Conservation (phyloP, 2,888 invertebrate species). For the Volucella bombylans region DNA sequence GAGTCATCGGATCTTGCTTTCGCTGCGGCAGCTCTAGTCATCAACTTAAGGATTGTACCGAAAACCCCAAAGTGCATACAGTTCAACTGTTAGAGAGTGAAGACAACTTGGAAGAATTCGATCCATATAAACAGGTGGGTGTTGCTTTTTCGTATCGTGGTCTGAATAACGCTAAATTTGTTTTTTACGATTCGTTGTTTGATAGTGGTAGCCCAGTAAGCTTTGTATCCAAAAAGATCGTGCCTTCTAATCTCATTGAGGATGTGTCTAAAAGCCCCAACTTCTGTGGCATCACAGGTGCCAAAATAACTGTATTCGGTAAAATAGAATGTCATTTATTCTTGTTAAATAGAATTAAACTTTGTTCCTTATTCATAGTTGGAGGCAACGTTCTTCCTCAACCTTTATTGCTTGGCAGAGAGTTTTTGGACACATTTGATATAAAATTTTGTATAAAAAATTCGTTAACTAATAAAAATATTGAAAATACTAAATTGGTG, state of each 20-base stretch:
- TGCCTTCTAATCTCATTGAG: too few species aligned
- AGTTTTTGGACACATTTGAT: not conserved
- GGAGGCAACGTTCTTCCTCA: not conserved
- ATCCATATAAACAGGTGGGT: not conserved
- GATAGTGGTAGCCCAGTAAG: conserved; percentile 11
- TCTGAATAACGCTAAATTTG: conserved; percentile 2
- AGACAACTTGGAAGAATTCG: not conserved
- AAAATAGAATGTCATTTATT: not conserved
- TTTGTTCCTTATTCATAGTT: conserved; percentile 6
- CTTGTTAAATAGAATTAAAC: not conserved
- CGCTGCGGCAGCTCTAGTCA: not conserved
- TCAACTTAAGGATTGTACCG: too few species aligned
- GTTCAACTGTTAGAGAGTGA: not conserved
- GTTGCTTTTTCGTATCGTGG: conserved; percentile 3
- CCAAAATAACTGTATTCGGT: not conserved
- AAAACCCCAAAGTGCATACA: not conserved
- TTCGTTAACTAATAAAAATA: not conserved
- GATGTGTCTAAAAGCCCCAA: too few species aligned
- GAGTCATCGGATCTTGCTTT: not conserved
- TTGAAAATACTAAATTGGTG: not conserved
- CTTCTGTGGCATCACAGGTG: not conserved
- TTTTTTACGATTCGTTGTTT: not conserved
- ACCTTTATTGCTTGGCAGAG: conserved; percentile 11
- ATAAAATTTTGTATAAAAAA: not conserved
- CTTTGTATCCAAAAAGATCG: too few species aligned